A percentile compares a stretch with the other conserved stretches of the same genome.
These are phyloP conservation scores for Protobothrops mucrosquamatus DNA, from an alignment of 2,113 vertebrate species.

Conservation along the genomic window DNA sequence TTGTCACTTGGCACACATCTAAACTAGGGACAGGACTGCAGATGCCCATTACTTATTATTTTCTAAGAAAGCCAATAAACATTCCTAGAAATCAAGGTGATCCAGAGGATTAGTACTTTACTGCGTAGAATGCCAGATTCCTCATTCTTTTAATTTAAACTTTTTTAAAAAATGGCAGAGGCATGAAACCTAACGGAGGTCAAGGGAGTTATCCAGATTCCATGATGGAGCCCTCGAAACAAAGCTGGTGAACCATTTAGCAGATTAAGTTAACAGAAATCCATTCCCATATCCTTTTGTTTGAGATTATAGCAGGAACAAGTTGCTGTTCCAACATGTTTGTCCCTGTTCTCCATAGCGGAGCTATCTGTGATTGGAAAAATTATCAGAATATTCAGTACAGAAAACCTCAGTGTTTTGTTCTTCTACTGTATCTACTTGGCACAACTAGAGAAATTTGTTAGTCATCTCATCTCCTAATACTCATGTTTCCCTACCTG, in stretches of 20 bases:
- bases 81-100: not conserved
- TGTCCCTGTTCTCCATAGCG: not conserved
- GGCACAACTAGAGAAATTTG: not conserved
- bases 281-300: not conserved
- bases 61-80: not conserved
- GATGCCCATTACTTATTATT: not conserved
- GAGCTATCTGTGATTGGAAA: not conserved
- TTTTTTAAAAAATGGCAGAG: not conserved
- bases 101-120: not conserved
- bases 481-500: not conserved
- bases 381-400: not conserved
- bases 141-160: not conserved
- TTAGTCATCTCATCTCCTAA: not conserved
- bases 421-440: not conserved
- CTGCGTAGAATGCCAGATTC: not conserved
- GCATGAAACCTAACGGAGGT: not conserved
- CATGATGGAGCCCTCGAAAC: not conserved
- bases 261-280: not conserved
- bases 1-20: not conserved
- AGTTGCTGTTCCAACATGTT: not conserved
- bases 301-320: too few relatives aligned
- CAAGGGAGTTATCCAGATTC: not conserved
- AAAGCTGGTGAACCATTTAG: not conserved
- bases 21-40: not conserved
- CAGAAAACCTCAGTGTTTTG: not conserved